A percentile compares a stretch with the other conserved stretches of the same genome.
phyloP scores from a whole-genome alignment of 1,140 invertebrate species.

The Neodiprion lecontei region DNA sequence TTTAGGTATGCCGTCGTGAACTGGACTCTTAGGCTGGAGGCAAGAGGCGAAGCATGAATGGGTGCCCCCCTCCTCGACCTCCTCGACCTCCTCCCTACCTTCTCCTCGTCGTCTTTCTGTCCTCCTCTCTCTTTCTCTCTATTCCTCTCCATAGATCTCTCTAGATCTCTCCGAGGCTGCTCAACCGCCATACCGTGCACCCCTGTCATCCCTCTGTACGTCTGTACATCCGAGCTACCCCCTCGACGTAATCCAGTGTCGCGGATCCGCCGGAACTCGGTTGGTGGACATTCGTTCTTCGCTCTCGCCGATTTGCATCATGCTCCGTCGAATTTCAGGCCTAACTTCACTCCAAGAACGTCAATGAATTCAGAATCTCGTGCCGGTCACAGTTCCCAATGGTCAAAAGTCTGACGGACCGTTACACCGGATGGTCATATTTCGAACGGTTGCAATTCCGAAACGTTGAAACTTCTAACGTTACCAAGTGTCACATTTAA shows the following conservation, averaged over 20 bases:
- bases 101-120: conserved; percentile 18
- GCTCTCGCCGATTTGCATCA: no score
- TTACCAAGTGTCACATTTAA: no score
- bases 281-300: background rate
- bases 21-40: conserved; percentile 59
- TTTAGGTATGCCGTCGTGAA: conserved; percentile 58
- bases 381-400: no score
- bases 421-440: no score
- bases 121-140: conserved; percentile 19
- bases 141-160: background rate
- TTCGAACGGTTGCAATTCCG: no score
- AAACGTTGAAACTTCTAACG: no score
- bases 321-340: no score
- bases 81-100: conserved; percentile 27
- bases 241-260: conserved; percentile 20
- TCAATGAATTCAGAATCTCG: no score
- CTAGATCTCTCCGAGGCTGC: background rate
- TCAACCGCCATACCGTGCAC: no score
- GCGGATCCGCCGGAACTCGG: background rate
- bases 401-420: no score
- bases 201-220: no score
- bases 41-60: conserved; percentile 63
- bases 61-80: conserved; percentile 50
- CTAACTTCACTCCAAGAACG: no score
- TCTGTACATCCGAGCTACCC: background rate